Percentiles rank a stretch among this genome's conserved stretches.
Conservation (phyloP, 2,797 vertebrate species). For the Eupleurogrammus muticus region DNA sequence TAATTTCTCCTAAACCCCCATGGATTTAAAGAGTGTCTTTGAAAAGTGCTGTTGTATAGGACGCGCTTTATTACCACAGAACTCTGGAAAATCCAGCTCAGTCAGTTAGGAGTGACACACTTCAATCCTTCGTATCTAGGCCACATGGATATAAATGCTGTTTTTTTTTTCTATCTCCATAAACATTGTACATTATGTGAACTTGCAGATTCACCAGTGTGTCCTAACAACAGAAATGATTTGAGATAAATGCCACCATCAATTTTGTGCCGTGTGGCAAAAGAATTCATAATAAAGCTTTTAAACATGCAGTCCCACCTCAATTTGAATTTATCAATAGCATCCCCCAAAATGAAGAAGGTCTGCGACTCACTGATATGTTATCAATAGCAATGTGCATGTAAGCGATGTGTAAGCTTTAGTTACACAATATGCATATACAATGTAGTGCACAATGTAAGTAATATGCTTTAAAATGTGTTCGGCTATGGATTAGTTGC, state of each 20-base stretch:
- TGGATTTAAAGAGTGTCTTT: constrained; percentile 58
- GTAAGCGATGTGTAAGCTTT: constrained; percentile 9
- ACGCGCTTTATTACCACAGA: constrained; percentile 60
- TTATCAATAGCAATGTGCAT: no score
- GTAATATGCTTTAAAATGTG: constrained; percentile 36
- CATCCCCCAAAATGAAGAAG: background rate
- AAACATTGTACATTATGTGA: background rate
- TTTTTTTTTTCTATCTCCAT: constrained; percentile 4
- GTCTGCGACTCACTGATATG: no score
- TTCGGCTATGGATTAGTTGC: constrained; percentile 48
- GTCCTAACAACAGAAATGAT: background rate
- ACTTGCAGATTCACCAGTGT: background rate
- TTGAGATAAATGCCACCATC: background rate
- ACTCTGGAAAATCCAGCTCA: constrained; percentile 44
- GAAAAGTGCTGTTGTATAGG: constrained; percentile 65
- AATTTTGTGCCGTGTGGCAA: background rate
- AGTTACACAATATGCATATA: constrained; percentile 3
- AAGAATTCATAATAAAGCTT: background rate
- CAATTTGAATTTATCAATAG: background rate
- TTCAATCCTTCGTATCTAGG: constrained; percentile 56
- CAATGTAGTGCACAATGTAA: constrained; percentile 12
- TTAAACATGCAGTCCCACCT: background rate
- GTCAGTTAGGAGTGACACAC: constrained; percentile 51
- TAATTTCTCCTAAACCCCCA: constrained; percentile 63
- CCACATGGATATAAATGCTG: constrained; percentile 34